phyloP scores from a whole-genome alignment of 2,888 invertebrate genomes.

The Melangyna quadrimaculata region DNA sequence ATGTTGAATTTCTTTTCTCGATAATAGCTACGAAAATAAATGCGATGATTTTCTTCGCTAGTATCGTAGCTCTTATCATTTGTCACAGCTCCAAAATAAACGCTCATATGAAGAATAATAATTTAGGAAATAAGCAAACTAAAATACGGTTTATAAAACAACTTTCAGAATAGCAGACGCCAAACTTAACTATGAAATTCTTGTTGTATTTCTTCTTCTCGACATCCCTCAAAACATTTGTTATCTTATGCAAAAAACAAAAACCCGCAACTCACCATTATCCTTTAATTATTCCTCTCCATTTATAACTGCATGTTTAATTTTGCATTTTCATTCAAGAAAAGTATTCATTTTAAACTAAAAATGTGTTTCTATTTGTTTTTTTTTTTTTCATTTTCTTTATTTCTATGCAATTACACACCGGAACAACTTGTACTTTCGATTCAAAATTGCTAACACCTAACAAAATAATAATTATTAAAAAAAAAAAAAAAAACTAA shows the following conservation, averaged over 20 bases:
- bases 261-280: constrained; percentile 1
- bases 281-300: constrained; percentile 28
- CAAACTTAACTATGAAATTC: too few relatives aligned
- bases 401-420: constrained; percentile 65
- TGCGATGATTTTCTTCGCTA: too few relatives aligned
- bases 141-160: too few relatives aligned
- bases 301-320: constrained; percentile 48
- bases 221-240: neutral
- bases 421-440: constrained; percentile 63
- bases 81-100: too few relatives aligned
- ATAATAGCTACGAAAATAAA: too few relatives aligned
- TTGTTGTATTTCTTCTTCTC: too few relatives aligned
- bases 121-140: too few relatives aligned
- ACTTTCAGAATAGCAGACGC: too few relatives aligned
- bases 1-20: too few relatives aligned
- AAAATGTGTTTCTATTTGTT: constrained; percentile 59
- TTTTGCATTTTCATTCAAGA: constrained; percentile 22
- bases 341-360: constrained; percentile 43
- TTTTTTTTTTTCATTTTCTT: constrained; percentile 67
- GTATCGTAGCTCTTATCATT: too few relatives aligned
- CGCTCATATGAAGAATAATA: too few relatives aligned
- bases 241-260: constrained; percentile 15
- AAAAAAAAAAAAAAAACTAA: constrained; percentile 25
- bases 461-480: constrained; percentile 20
- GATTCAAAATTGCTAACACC: constrained; percentile 58